These are phyloP conservation scores for Scrobipalpa costella DNA, from an alignment of 2,888 invertebrate genomes.

Conservation along the genomic window DNA sequence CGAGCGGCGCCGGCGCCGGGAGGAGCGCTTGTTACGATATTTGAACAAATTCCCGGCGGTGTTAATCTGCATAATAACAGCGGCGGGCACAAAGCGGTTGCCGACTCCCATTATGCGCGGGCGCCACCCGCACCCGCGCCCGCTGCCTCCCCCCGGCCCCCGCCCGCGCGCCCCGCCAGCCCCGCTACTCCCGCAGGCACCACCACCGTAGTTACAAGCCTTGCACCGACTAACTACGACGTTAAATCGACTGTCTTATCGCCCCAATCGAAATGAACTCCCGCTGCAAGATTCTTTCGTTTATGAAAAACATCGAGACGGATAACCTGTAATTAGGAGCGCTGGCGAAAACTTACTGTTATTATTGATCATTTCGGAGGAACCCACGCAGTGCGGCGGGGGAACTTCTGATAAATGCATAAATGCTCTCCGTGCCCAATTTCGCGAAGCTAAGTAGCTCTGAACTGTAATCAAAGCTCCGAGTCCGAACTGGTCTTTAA, in stretches of 20 bases:
- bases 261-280: slow-evolving; percentile 57
- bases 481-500: not conserved
- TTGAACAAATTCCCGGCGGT: slow-evolving; percentile 81
- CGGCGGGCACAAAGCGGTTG: slow-evolving; percentile 75
- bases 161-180: slow-evolving; percentile 34
- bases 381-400: slow-evolving; percentile 19
- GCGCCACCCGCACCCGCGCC: slow-evolving; percentile 65
- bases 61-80: slow-evolving; percentile 82
- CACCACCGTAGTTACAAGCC: slow-evolving; percentile 23
- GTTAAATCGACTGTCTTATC: slow-evolving; percentile 59
- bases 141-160: slow-evolving; percentile 31
- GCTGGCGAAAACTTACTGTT: slow-evolving; percentile 28
- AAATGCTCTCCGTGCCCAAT: slow-evolving; percentile 14
- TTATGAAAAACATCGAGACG: slow-evolving; percentile 43
- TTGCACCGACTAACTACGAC: slow-evolving; percentile 40
- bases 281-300: slow-evolving; percentile 47
- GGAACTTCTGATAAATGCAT: slow-evolving; percentile 10
- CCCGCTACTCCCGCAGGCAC: slow-evolving; percentile 36
- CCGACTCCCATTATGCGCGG: slow-evolving; percentile 76
- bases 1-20: slow-evolving; percentile 76
- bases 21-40: slow-evolving; percentile 80
- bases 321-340: slow-evolving; percentile 40
- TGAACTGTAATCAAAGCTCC: slow-evolving; percentile 10
- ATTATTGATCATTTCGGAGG: slow-evolving; percentile 27
- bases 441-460: slow-evolving; percentile 17